Conservation (phyloP, 2,888 invertebrate genomes). For the Drosophila mimica region DNA sequence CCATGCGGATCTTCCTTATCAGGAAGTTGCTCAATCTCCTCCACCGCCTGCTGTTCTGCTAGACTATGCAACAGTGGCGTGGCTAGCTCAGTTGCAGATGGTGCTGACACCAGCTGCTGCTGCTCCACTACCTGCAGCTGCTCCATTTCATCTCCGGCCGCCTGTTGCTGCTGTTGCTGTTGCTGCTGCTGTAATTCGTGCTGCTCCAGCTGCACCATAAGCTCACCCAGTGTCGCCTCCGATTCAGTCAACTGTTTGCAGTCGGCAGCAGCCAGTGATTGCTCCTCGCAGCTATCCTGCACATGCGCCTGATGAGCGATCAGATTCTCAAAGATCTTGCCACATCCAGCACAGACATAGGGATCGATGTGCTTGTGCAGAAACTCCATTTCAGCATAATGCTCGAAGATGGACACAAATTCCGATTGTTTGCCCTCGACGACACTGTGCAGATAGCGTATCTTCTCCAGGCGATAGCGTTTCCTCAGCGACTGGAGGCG, state of each 20-base stretch:
- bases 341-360: constrained; percentile 75
- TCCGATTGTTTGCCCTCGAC: constrained; percentile 68
- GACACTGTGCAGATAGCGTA: constrained; percentile 70
- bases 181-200: constrained; percentile 1
- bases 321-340: constrained; percentile 78
- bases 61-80: constrained; percentile 27
- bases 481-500: constrained; percentile 74
- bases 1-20: neutral
- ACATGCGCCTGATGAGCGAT: constrained; percentile 67
- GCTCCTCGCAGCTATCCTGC: constrained; percentile 56
- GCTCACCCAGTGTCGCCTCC: constrained; percentile 33
- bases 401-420: constrained; percentile 70
- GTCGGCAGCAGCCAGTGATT: constrained; percentile 10
- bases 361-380: constrained; percentile 81
- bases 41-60: constrained; percentile 1
- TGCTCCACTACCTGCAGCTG: neutral
- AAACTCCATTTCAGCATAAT: constrained; percentile 77
- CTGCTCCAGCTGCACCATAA: constrained; percentile 33
- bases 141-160: neutral
- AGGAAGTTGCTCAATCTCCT: neutral
- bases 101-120: neutral
- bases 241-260: constrained; percentile 3
- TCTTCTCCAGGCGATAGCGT: constrained; percentile 79
- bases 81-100: neutral
- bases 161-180: neutral